Evolutionary conservation across 2,113 vertebrate species (phyloP).

Genomic region (Prionailurus bengalensis): DNA sequence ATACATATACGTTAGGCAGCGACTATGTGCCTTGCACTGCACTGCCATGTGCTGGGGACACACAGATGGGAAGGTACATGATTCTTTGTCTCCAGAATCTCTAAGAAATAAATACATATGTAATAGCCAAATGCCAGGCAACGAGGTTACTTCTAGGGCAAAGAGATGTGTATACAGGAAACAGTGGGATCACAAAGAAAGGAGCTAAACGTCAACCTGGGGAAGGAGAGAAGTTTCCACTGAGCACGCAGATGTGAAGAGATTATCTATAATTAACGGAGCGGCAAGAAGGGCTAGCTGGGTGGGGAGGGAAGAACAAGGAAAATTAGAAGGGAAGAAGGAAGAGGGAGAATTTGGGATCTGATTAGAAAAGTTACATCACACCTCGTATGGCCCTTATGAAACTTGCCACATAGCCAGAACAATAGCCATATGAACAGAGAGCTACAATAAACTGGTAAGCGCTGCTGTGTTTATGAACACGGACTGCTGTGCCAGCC

Average conservation of each 20-base stretch:
- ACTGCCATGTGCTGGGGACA: not conserved
- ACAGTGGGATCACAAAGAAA: not conserved
- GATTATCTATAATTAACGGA: not conserved
- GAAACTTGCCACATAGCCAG: not conserved
- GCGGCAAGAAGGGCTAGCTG: not conserved
- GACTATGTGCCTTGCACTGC: not conserved
- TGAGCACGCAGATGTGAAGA: not conserved
- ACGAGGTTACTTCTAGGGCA: not conserved
- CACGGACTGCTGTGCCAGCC: accelerated
- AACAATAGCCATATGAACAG: not conserved
- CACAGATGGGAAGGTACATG: not conserved
- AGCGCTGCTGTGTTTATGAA: not conserved
- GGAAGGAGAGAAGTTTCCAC: not conserved
- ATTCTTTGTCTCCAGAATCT: not conserved
- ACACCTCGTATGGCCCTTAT: not conserved
- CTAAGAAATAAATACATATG: not conserved
- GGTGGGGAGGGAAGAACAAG: not conserved
- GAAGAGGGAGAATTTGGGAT: not conserved
- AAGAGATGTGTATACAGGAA: conserved; percentile 1
- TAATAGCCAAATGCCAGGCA: not conserved
- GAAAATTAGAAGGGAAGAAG: not conserved
- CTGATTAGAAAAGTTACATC: not conserved
- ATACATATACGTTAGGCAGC: not conserved
- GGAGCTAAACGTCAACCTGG: not conserved
- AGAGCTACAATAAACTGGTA: not conserved